Base-by-base conservation (phyloP, 2,888 invertebrate species). In the Cheilosia vernalis region DNA sequence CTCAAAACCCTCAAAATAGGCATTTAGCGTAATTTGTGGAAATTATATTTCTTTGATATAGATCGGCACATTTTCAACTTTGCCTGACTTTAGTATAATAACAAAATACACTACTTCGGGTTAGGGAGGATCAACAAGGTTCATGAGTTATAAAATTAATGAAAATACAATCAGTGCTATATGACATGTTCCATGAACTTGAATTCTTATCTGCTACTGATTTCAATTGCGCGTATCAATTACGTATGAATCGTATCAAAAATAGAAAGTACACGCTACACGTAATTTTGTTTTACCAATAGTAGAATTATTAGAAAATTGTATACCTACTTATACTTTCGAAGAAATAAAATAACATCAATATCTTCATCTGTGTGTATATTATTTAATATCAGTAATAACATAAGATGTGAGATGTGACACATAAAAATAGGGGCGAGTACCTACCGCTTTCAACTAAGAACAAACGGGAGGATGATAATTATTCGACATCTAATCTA, bases 141-240 rank as follows among this genome's bases (percentile, higher is more conserved):
- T 70, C 58, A 49, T 24, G 9, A 49, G 5, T 4, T 17, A n/a
- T 30, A n/a, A 58, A 67, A 56, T 42, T 44, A 27, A 30, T 24
- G 21, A 40, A 44, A 44, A 30, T 17, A 2, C 33, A 58, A 58
- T 69, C 56, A 56, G 19, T 37, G 17, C 15, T 1, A n/a, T 13
- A 9, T 30, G 33, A 40, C 49, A 58, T 24, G 40, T 37, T 56
- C 17, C 49, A 49, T 21, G 21, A 58, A 60, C 47, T 56, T 56
- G 30, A 44, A 2, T 44, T 69, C 58, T 70, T 70, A 70, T 70
- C 70, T 47, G n/a, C n/a, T 6, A 27, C 40, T 72, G 17, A 51
- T 27, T 72, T 27, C 17, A 27, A 19, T 51, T 60, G 42, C 42
- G 30, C 40, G 9, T 61, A 51, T 27, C 37, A 70, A 67, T 44